Evolutionary conservation across 2,113 vertebrate species (phyloP).

Genomic region (Engystomops pustulosus): DNA sequence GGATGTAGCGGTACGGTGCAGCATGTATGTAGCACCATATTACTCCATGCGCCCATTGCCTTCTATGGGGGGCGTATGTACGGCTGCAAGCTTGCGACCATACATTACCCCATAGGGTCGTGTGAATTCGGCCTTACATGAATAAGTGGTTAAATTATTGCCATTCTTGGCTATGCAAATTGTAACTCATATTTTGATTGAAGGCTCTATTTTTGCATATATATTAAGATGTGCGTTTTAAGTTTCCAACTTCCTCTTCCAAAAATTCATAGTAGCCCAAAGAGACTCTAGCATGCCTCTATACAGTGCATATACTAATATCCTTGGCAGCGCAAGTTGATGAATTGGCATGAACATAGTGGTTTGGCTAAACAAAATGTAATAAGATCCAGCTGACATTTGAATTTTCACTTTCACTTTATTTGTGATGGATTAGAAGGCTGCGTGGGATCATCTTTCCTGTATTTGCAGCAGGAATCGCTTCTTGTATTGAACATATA

Average conservation of each 20-base stretch:
- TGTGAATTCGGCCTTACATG: too few relatives aligned
- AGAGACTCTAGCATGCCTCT: background rate
- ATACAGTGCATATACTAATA: background rate
- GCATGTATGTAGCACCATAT: too few relatives aligned
- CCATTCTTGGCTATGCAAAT: background rate
- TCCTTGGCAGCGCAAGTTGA: slow-evolving; percentile 33
- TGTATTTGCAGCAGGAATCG: background rate
- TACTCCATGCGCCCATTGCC: too few relatives aligned
- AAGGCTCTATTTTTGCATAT: slow-evolving; percentile 1
- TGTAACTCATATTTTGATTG: background rate
- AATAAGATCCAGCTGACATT: slow-evolving; percentile 45
- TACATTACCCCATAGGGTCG: too few relatives aligned
- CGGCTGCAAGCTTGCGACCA: too few relatives aligned
- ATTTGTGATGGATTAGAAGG: slow-evolving; percentile 14
- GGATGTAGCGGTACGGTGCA: too few relatives aligned
- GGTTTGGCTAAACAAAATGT: slow-evolving; percentile 49
- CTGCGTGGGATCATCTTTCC: background rate
- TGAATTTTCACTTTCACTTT: slow-evolving; percentile 31
- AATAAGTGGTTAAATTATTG: background rate
- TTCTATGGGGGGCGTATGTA: too few relatives aligned
- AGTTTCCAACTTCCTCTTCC: background rate
- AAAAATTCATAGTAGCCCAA: background rate
- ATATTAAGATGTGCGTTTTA: background rate
- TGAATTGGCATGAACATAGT: slow-evolving; percentile 41
- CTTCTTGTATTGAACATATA: background rate